Base-by-base conservation (phyloP, 92 coral and sea anemone genomes). In the Epizoanthus stellaris region DNA sequence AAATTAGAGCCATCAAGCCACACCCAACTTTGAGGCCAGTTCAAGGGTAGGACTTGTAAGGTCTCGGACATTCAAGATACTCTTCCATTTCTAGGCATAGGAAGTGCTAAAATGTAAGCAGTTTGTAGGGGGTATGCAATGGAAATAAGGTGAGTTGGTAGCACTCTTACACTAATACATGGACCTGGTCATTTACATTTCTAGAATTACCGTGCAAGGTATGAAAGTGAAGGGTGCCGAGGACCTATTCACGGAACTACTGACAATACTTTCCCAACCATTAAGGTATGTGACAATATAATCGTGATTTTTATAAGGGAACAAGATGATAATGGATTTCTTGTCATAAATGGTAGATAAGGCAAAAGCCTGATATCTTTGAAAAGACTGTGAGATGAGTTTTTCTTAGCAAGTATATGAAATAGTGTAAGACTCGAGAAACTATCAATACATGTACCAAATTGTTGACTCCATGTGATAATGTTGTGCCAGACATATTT, bases 211-310 rank as follows among this genome's bases (percentile, higher is more conserved):
- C 84, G 99, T 65, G 99, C 99, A 63, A 88, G 99, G 43, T 97
- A 97, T 85, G 99, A 97, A 80, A 97, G 99, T 95, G 99, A 97
- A 95, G 98, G 99, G 0, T 97, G 99, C 74, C 82, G 99, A 72
- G 99, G 99, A 67, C 99, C 99, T 5, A 95, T 97, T 43, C 99
- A 97, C 91, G 99, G 99, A 23, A 87, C 94, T 3, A 88, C 91
- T 67, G 99, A 97, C 17, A 90, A 93, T 77, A 85, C 97, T 2
- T 97, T 92, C 66, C 99, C 99, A 66, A 91, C 99, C 64, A 92
- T 97, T 19, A 88, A 94, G 95, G 99, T 97, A 87, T 47, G 81
- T 39, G 36, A 2, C 2, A 1, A 30, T 2, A 30, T 42, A 43
- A 43, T 43, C 2, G 49, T 38, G 42, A 20, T 13, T 68, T 14